These are phyloP conservation scores for Indri indri DNA, from an alignment of 2,113 vertebrate genomes.

Conservation along the genomic window DNA sequence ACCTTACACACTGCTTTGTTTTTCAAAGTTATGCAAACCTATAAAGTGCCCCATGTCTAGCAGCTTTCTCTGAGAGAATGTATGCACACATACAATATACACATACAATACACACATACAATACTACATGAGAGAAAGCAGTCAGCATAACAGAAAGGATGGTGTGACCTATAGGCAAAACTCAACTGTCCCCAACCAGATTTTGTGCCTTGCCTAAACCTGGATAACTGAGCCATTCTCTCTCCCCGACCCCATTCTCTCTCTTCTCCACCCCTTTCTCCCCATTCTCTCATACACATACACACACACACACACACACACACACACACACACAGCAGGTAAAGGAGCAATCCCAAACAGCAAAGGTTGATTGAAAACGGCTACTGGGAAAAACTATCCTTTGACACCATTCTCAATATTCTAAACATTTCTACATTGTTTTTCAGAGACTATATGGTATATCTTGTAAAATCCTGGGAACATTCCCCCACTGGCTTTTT, in stretches of 20 bases:
- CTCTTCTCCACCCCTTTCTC: neutral
- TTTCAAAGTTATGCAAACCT: too few species aligned
- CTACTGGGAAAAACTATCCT: neutral
- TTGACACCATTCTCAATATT: neutral
- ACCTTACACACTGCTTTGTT: too few species aligned
- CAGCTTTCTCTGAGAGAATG: too few species aligned
- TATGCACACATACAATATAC: too few species aligned
- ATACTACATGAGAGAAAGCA: neutral
- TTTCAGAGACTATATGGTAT: neutral
- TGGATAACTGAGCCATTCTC: neutral
- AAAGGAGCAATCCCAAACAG: neutral
- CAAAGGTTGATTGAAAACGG: neutral
- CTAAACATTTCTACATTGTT: slow-evolving; percentile 10
- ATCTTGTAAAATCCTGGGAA: neutral
- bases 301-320: neutral
- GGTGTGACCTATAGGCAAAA: neutral
- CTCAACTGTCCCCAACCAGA: neutral
- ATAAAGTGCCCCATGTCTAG: too few species aligned
- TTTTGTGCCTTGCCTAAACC: neutral
- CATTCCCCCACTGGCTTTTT: neutral
- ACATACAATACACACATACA: neutral
- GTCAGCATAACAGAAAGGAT: neutral
- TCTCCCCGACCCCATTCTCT: too few species aligned
- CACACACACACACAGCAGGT: neutral
- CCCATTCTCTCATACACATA: too few species aligned